Conservation (phyloP, 2,888 invertebrate genomes). For the Platypus cylindrus region DNA sequence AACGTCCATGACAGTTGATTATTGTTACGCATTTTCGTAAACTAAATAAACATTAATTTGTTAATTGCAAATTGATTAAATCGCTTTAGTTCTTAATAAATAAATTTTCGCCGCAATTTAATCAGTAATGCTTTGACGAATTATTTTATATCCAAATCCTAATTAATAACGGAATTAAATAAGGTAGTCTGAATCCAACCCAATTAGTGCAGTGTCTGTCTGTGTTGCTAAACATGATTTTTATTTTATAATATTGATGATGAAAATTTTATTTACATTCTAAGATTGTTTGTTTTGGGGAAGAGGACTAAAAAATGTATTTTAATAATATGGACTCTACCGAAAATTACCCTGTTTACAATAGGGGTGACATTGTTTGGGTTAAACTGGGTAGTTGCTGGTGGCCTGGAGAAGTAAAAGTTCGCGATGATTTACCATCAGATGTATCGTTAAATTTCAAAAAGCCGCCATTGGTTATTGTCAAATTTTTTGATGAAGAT, state of each 20-base stretch:
- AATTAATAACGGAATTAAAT: too few relatives aligned
- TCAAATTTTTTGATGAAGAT: conserved; percentile 76
- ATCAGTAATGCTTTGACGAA: conserved; percentile 7
- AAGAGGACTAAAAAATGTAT: conserved; percentile 2
- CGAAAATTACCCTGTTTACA: conserved; percentile 35
- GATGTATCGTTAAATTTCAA: conserved; percentile 52
- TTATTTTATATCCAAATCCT: conserved; percentile 1
- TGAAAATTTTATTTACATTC: too few relatives aligned
- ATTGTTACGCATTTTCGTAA: conserved; percentile 27
- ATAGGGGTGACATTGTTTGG: conserved; percentile 73
- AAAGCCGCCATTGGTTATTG: conserved; percentile 65
- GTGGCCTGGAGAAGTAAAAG: conserved; percentile 76
- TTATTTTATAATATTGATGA: too few relatives aligned
- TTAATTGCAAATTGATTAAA: too few relatives aligned
- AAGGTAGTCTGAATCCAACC: conserved; percentile 8
- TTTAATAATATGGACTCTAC: conserved; percentile 7
- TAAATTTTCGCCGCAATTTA: too few relatives aligned
- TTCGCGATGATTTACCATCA: conserved; percentile 48
- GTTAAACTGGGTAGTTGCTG: conserved; percentile 68
- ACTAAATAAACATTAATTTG: too few relatives aligned
- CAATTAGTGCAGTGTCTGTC: too few relatives aligned
- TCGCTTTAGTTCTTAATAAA: too few relatives aligned
- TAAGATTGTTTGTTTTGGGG: too few relatives aligned
- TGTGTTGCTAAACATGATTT: too few relatives aligned
- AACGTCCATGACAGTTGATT: conserved; percentile 34